Base-by-base conservation (phyloP, 2,888 invertebrate genomes). In the Crepidodera aurea region DNA sequence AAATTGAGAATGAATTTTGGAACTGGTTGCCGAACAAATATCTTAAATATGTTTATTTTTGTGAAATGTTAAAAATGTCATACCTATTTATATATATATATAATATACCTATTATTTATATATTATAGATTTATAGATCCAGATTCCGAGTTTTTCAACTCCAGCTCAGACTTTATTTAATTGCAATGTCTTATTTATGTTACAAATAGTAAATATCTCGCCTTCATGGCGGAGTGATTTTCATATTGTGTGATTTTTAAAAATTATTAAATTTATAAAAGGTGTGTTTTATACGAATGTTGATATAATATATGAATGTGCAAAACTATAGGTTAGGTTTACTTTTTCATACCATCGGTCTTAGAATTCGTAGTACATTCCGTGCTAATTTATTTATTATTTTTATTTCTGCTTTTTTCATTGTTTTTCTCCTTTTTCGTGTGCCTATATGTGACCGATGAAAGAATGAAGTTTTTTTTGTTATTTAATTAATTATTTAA, bases 401-500 rank as follows among this genome's bases (percentile, higher is more conserved):
- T 76, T 73, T 72, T 75, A 72, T 68, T 68, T 70, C 68, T 70
- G 69, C 72, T 72, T 72, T 71, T 75, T 70, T 77, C 74, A 72
- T 76, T 74, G 71, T 74, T 77, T 72, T 13, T 48, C 27, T 69
- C 55, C 50, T 62, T 62, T 70, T 69, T 69, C 69, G 73, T 73
- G 75, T 75, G 74, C 71, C 69, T 73, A 67, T 67, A 64, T 73
- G 70, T 69, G 73, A 78, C 79, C 79, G 80, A 79, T 80, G 79
- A 75, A 70, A 78, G 78, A 76, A 79, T 78, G 78, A 50, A 71
- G 75, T 76, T 77, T 79, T 79, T 71, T 80, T 80, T 80, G 79
- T 81, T 81, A 81, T 81, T 81, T 81, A 80, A 81, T 80, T 77
- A 79, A 79, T 78, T 80, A 81, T 81, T 81, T 81, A 80, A 80